phyloP scores from a whole-genome alignment of 2,113 vertebrate species.

The Piaya cayana region DNA sequence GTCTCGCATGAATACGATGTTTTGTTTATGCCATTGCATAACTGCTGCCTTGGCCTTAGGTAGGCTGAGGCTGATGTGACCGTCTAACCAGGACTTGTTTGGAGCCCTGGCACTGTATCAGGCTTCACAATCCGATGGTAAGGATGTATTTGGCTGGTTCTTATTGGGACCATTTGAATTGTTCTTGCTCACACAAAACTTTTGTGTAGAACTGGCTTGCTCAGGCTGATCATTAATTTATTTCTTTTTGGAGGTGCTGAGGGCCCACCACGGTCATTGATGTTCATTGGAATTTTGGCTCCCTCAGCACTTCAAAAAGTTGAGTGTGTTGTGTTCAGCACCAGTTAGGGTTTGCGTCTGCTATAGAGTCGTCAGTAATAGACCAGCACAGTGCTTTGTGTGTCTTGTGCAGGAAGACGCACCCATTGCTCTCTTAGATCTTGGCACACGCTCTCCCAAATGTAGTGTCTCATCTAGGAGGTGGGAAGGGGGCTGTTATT shows the following conservation, averaged over 20 bases:
- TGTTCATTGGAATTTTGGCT: background rate
- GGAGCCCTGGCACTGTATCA: background rate
- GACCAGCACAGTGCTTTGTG: background rate
- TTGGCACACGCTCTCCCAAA: background rate
- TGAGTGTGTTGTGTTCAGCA: background rate
- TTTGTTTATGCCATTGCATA: constrained; percentile 39
- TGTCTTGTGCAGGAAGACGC: background rate
- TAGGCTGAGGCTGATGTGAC: background rate
- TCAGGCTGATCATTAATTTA: background rate
- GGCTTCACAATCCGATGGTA: background rate
- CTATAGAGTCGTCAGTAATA: background rate
- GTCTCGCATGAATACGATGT: background rate
- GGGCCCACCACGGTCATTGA: accelerated
- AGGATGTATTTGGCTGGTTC: background rate
- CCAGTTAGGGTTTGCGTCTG: accelerated
- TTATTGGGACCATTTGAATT: background rate
- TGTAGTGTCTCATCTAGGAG: background rate
- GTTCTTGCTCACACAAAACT: background rate
- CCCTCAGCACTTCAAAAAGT: background rate
- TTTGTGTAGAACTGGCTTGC: background rate
- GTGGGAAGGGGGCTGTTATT: background rate
- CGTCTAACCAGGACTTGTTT: background rate
- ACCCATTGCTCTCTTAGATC: accelerated
- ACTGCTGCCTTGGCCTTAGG: constrained; percentile 1
- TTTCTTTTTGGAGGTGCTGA: background rate